Percentiles rank a stretch among this genome's conserved stretches.
These are phyloP conservation scores for Myotis planiceps DNA, from an alignment of 2,797 vertebrate genomes.

Conservation along the genomic window DNA sequence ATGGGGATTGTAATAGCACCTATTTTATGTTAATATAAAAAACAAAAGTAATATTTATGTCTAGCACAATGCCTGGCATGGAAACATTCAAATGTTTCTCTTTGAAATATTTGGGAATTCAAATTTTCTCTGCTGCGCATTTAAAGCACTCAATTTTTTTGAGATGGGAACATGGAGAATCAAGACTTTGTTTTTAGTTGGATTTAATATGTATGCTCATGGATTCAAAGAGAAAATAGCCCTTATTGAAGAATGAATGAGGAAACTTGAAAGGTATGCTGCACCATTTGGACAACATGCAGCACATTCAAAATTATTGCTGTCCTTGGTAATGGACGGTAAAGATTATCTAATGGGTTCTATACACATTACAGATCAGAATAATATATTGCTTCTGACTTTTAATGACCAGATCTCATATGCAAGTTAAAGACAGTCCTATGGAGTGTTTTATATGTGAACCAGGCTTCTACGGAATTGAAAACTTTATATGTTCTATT, in stretches of 20 bases:
- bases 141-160: conserved; percentile 28
- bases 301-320: neutral
- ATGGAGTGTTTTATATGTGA: neutral
- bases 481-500: neutral
- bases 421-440: neutral
- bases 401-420: neutral
- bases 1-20: neutral
- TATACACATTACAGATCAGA: neutral
- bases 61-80: neutral
- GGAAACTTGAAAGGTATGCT: neutral
- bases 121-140: neutral
- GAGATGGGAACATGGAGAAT: conserved; percentile 41
- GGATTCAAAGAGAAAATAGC: neutral
- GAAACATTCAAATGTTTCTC: conserved; percentile 22
- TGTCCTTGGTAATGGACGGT: neutral
- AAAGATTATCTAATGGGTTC: neutral
- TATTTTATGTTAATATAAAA: neutral
- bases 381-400: conserved; percentile 22
- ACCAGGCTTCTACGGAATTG: neutral
- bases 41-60: conserved; percentile 17
- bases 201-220: conserved; percentile 22
- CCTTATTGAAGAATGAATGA: neutral
- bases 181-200: conserved; percentile 31
- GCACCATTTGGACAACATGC: neutral
- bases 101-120: conserved; percentile 30